These are phyloP conservation scores for Phaethornis superciliosus DNA, from an alignment of 2,113 vertebrate species.

Conservation along the genomic window DNA sequence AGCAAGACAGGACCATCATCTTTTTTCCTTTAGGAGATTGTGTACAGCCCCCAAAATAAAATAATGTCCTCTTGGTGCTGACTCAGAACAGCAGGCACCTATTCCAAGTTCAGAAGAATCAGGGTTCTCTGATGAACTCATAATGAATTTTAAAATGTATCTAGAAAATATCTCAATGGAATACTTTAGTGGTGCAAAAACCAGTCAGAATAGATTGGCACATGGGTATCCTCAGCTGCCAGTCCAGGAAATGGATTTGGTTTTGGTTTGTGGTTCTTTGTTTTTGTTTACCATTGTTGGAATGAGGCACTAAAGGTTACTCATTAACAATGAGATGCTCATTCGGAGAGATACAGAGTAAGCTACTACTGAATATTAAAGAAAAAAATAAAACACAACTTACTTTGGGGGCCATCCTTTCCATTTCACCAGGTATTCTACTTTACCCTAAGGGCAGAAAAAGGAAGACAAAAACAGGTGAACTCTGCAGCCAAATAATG, in stretches of 20 bases:
- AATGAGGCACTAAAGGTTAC: background rate
- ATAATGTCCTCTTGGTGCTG: background rate
- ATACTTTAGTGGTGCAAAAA: slow-evolving; percentile 7
- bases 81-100: background rate
- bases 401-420: slow-evolving; percentile 99
- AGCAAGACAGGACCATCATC: background rate
- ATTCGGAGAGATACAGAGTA: background rate
- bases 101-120: slow-evolving; percentile 6
- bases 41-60: slow-evolving; percentile 19
- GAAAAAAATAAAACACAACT: slow-evolving; percentile 67
- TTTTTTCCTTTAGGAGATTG: slow-evolving; percentile 8
- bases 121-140: background rate
- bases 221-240: background rate
- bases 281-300: background rate
- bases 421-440: slow-evolving; percentile 99
- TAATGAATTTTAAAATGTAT: background rate
- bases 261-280: slow-evolving; percentile 25
- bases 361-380: background rate
- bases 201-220: slow-evolving; percentile 1
- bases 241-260: background rate
- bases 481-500: background rate
- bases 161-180: slow-evolving; percentile 36
- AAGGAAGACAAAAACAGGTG: slow-evolving; percentile 27
- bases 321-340: background rate
- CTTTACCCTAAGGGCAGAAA: slow-evolving; percentile 87